Base-by-base conservation (phyloP, 2,888 invertebrate species). In the Uloborus plumipes region DNA sequence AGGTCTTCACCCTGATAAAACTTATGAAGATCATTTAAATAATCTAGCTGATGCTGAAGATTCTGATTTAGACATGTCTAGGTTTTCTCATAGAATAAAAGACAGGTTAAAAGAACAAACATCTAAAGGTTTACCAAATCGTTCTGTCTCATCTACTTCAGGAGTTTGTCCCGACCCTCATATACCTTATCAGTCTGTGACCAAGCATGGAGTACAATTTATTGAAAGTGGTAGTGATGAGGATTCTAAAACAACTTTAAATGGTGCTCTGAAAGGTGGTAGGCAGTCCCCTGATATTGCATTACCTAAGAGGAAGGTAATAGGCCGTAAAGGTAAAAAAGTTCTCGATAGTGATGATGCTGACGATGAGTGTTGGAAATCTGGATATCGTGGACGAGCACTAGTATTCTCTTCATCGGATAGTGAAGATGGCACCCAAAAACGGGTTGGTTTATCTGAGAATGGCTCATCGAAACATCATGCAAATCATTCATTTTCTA, bases 251-350 rank as follows among this genome's bases (percentile, higher is more conserved):
- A 50, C 47, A 39, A 16, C 55, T 18, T 11, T 64, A 15, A 82
- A 66, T 71, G 81, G 81, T 31, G 64, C 81, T 66, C 71, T 82
- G n/a, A 82, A 82, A 66, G 81, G 81, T 16, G 81, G 81, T 13
- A 55, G 76, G 2, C 81, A 75, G 22, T 59, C 81, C 18, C 75
- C 75, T 55, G 22, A 64, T 14, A n/a, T 26, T 11, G 26, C 50
- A 50, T 39, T 16, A 15, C 15, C 20, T 14, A 64, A 53, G 47
- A 69, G 64, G n/a, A 26, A 20, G 39, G 20, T 74, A 39, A 13
- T 64, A 49, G 58, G 65, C 9, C 80, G 83, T 55, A 83, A 77
- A 53, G 49, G 64, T 3, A 61, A 58, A 20, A 61, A 64, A n/a
- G 77, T 66, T 31, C 22, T 77, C 13, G 50, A 72, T 14, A 77